Evolutionary conservation across 35 echinoderm and acorn worm species (phyloP), one percentile per base, ranked within the genome.

Genomic region (Amphiura filiformis): DNA sequence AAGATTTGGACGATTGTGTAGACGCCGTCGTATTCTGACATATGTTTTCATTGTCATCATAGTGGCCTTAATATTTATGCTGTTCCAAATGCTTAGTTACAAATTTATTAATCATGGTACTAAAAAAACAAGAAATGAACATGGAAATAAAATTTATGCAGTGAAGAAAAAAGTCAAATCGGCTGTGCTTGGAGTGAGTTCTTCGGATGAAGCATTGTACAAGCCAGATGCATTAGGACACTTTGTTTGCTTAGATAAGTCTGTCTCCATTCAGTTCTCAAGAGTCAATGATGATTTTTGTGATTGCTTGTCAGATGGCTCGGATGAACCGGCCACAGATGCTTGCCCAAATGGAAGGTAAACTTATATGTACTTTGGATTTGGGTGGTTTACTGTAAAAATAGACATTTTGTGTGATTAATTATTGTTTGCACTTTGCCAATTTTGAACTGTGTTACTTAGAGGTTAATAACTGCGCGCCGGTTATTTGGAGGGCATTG

Each of bases 251-350:
- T 37, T 79, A 20, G 90, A 92, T 57, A 78, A 39, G 7, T 88
- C 92, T 1, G 37, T 4, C 17, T 57, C 56, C 39, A 84, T 98
- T 37, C 89, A 89, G 0, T 83, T 90, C 41, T 76, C 39, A 14
- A 82, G 82, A n/a, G 79, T 98, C 28, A 98, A 98, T 65, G 96
- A 98, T 84, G 92, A 98, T 38, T 98, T 87, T 78, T 98, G 96
- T 90, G 96, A 98, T 56, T 98, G 96, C 56, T 35, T 39, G 26
- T 32, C 14, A 0, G 96, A 98, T 84, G 96, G 92, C 35, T 94
- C 92, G 0, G 96, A 98, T 52, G 96, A 98, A 84, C 96, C 96
- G 1, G 96, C 92, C 41, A 98, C 96, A 20, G 89, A 91, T 38
- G 96, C 96, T 32, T 98, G 96, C 57, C 83, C 86, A 7, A 92